Conservation (phyloP, 2,888 invertebrate species). For the Emmelina monodactyla region DNA sequence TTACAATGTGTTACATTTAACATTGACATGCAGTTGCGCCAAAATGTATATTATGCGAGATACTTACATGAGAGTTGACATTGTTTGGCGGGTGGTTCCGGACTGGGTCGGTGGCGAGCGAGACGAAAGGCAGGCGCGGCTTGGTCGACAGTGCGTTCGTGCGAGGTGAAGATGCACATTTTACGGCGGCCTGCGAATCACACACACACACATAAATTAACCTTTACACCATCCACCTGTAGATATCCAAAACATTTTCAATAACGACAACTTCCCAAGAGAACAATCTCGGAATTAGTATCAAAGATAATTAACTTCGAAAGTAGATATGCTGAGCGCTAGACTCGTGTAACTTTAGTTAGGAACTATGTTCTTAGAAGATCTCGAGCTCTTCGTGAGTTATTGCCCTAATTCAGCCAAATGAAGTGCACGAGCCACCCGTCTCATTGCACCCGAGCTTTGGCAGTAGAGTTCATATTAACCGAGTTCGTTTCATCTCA, state of each 20-base stretch:
- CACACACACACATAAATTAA: no score
- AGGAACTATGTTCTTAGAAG: no score
- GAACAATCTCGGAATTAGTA: no score
- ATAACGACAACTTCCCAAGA: no score
- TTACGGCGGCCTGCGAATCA: conserved; percentile 50
- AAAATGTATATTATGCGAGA: background rate
- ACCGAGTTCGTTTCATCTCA: no score
- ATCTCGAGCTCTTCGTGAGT: conserved; percentile 12
- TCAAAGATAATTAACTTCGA: no score
- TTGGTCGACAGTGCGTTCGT: conserved; percentile 58
- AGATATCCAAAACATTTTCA: no score
- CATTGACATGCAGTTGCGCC: background rate
- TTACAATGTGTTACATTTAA: no score
- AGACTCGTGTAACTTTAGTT: no score
- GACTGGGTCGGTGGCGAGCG: conserved; percentile 45
- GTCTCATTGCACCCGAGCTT: conserved; percentile 21
- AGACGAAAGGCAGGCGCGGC: conserved; percentile 50
- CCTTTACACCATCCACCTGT: no score
- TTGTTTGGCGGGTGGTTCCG: conserved; percentile 57
- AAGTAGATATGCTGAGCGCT: no score
- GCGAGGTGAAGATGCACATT: conserved; percentile 60
- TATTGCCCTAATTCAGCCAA: conserved; percentile 19
- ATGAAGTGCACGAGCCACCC: conserved; percentile 19
- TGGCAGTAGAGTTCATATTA: no score
- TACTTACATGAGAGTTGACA: conserved; percentile 60